Base-by-base conservation (phyloP, 2,113 vertebrate genomes). In the Lepidothrix coronata region DNA sequence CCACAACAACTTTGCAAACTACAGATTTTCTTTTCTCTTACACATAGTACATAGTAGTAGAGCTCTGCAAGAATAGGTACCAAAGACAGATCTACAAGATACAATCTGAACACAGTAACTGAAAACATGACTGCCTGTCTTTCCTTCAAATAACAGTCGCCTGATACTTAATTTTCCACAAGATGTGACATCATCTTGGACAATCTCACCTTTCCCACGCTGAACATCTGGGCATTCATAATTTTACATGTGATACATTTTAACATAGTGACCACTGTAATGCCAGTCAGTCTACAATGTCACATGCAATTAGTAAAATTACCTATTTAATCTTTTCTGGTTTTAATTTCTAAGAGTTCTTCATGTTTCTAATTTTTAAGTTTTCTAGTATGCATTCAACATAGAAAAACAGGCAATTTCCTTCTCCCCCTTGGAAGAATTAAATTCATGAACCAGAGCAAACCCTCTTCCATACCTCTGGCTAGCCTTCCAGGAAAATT, bases 131-230 rank as follows among this genome's bases (percentile, higher is more conserved):
- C 37, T 80, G 48, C 28, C 27, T 55, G 12, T 4, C 7, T 83
- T 88, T 72, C 28, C 20, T 44, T 62, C 52, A 51, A 44, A 71
- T 30, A 66, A 37, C 10, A 25, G 16, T 28, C 16, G 55, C 19
- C 39, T 23, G 31, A n/a, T 54, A 54, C 8, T 74, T 62, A 2
- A 35, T 5, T 22, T 17, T 54, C 52, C 33, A 28, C 6, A 33
- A 35, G 11, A 59, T 16, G 30, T 0, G 0, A 44, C 0, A 0
- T 31, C 9, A 20, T 18, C 12, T 44, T 41, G 41, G 23, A 43
- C 28, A 52, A 49, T 17, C 20, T 66, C 70, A 37, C 46, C n/a
- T 66, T 93, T 81, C 39, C 43, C 19, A 49, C 13, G 9, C 8
- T 51, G 33, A 74, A 66, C 4, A 55, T 61, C 67, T 57, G 16